Percentiles rank a stretch among this genome's conserved stretches.
phyloP scores from a whole-genome alignment of 1,140 invertebrate genomes.

The Sminthurides bifidus region DNA sequence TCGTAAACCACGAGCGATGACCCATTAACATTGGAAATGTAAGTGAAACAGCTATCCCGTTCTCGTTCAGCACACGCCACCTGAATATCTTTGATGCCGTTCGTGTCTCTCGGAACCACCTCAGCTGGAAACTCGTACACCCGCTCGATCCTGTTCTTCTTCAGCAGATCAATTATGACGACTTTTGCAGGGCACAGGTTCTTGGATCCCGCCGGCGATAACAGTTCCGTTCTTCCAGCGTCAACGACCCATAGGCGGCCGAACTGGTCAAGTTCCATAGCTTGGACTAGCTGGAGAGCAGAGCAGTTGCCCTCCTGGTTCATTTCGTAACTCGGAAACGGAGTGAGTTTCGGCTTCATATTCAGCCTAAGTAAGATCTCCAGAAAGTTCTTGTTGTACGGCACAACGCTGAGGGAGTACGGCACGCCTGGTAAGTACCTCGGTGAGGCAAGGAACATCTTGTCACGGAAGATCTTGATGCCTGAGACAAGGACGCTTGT shows the following conservation, averaged over 20 bases:
- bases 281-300: slow-evolving; percentile 61
- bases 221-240: slow-evolving; percentile 46
- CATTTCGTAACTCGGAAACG: slow-evolving; percentile 68
- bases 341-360: too few species aligned
- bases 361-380: too few species aligned
- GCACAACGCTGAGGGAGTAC: slow-evolving; percentile 53
- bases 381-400: too few species aligned
- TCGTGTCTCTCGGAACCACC: slow-evolving; percentile 23
- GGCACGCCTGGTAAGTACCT: slow-evolving; percentile 56
- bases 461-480: slow-evolving; percentile 52
- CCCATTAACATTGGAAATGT: slow-evolving; percentile 45
- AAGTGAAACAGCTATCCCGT: slow-evolving; percentile 34
- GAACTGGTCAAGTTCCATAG: slow-evolving; percentile 56
- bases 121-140: slow-evolving; percentile 43
- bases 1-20: slow-evolving; percentile 50
- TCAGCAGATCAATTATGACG: slow-evolving; percentile 67
- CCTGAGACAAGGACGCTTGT: slow-evolving; percentile 61
- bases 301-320: slow-evolving; percentile 53
- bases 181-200: slow-evolving; percentile 58
- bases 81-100: slow-evolving; percentile 6
- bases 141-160: slow-evolving; percentile 51
- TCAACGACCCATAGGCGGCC: slow-evolving; percentile 62
- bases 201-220: slow-evolving; percentile 53
- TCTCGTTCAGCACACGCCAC: slow-evolving; percentile 40
- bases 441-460: slow-evolving; percentile 59